These are phyloP conservation scores for Phortica okadai DNA, from an alignment of 2,888 invertebrate genomes.

Conservation along the genomic window DNA sequence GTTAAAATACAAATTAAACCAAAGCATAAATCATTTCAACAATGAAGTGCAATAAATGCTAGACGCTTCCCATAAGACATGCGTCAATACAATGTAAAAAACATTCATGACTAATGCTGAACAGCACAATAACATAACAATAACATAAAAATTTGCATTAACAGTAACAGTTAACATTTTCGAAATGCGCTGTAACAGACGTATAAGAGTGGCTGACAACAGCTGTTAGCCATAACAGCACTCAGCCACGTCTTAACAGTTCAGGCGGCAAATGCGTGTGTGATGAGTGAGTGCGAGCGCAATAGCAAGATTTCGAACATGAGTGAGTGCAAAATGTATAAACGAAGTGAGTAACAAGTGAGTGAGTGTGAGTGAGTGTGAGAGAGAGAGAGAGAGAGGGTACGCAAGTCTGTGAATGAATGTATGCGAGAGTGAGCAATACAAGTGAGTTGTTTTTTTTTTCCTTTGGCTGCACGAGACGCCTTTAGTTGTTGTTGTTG, in stretches of 20 bases:
- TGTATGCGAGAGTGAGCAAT: slow-evolving; percentile 10
- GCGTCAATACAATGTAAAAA: too few relatives aligned
- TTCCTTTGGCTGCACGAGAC: background rate
- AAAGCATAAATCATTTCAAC: too few relatives aligned
- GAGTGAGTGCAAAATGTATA: background rate
- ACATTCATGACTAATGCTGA: too few relatives aligned
- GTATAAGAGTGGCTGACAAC: background rate
- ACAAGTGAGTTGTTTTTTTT: slow-evolving; percentile 2
- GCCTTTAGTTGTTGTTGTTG: slow-evolving; percentile 4
- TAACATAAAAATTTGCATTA: background rate
- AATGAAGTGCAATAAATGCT: too few relatives aligned
- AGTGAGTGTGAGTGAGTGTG: background rate
- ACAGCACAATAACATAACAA: too few relatives aligned
- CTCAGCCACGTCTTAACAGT: background rate
- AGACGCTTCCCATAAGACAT: too few relatives aligned
- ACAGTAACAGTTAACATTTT: background rate
- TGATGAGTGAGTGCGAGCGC: background rate
- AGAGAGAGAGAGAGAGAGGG: background rate
- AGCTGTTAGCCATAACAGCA: background rate
- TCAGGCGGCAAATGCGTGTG: too few relatives aligned
- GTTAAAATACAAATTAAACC: too few relatives aligned
- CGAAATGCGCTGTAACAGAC: background rate
- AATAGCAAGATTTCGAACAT: background rate
- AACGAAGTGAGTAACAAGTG: background rate
- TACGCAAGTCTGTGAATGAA: background rate